These are phyloP conservation scores for Steinernema hermaphroditum DNA, from an alignment of 2,888 invertebrate species.

Conservation along the genomic window DNA sequence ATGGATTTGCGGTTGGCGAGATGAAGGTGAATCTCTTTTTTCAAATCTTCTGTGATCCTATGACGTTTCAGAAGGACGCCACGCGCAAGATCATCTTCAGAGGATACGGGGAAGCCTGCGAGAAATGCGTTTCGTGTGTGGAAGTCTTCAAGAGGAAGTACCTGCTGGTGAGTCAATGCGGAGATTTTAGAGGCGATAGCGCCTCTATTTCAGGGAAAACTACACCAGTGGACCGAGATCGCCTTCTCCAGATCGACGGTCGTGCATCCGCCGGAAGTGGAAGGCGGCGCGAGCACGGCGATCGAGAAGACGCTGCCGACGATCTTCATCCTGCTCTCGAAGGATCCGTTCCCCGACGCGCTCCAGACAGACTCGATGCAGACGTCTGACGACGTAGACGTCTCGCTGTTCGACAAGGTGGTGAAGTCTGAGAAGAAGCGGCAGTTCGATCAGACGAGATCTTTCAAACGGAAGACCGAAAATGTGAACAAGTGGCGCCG, in stretches of 20 bases:
- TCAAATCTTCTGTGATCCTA: neutral
- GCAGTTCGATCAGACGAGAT: constrained; percentile 9
- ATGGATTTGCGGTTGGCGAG: neutral
- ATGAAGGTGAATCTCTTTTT: neutral
- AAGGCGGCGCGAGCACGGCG: constrained; percentile 33
- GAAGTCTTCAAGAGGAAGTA: constrained; percentile 42
- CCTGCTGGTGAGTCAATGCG: constrained; percentile 22
- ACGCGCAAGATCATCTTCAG: constrained; percentile 38
- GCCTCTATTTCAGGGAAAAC: constrained; percentile 27
- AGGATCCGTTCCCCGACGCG: constrained; percentile 38
- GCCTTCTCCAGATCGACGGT: constrained; percentile 23
- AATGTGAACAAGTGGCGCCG: constrained; percentile 7
- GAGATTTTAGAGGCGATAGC: neutral
- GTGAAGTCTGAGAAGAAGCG: neutral
- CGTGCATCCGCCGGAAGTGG: constrained; percentile 33
- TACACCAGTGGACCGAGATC: constrained; percentile 38
- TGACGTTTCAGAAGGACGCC: constrained; percentile 19
- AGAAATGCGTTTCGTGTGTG: constrained; percentile 45
- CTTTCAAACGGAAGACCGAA: neutral
- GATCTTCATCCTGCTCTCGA: constrained; percentile 38
- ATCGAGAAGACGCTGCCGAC: constrained; percentile 36
- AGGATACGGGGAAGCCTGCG: constrained; percentile 41
- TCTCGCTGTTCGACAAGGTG: neutral
- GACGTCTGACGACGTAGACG: constrained; percentile 11
- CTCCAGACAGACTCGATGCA: constrained; percentile 27